Conservation (phyloP, 2,113 vertebrate species). For the Chamaetylas fuelleborni region DNA sequence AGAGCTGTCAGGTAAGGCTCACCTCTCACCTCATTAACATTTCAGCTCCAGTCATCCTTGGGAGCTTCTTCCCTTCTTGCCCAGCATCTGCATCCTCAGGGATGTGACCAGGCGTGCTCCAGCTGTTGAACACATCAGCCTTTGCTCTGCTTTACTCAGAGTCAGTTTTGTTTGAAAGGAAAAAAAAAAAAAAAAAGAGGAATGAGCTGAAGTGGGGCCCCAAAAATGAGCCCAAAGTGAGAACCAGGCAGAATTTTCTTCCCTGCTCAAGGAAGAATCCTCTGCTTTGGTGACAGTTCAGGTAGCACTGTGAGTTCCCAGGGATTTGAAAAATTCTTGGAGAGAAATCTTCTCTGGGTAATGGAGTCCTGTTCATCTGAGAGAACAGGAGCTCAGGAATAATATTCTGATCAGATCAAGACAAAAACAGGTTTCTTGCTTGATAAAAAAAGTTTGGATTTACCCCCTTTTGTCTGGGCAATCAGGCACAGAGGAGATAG, state of each 20-base stretch:
- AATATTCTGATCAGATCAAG: background rate
- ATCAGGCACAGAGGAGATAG: background rate
- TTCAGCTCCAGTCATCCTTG: background rate
- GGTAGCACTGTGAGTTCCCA: background rate
- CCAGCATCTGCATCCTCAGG: background rate
- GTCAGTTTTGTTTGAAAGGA: background rate
- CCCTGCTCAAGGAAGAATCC: background rate
- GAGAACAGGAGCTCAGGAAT: background rate
- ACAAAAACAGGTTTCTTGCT: background rate
- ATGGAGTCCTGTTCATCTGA: background rate
- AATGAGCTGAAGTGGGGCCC: background rate
- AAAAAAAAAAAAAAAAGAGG: background rate
- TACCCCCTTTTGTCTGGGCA: background rate
- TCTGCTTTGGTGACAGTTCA: background rate
- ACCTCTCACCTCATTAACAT: rapidly evolving
- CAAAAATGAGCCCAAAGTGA: background rate
- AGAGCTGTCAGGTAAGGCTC: slow-evolving; percentile 84
- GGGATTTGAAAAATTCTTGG: background rate
- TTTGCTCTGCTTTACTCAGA: background rate
- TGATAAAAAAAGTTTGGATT: background rate
- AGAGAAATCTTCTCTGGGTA: background rate
- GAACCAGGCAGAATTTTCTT: background rate
- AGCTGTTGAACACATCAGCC: background rate
- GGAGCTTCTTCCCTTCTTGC: background rate
- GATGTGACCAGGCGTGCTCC: background rate